Evolutionary conservation across 2,797 vertebrate species (phyloP).

Genomic region (Echiichthys vipera): DNA sequence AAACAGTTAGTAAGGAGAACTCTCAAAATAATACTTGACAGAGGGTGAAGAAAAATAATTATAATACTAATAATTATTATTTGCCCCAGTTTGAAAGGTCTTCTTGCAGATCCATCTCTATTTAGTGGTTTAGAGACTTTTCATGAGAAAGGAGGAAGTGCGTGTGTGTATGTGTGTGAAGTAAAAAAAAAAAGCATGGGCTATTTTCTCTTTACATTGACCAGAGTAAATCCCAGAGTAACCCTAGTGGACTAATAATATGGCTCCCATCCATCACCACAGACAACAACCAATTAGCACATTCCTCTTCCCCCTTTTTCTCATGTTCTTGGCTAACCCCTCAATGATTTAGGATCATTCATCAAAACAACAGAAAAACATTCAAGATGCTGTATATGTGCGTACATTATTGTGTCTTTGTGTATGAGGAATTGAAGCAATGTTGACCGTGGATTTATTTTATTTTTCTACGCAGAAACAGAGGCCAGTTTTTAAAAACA

Average conservation of each 20-base stretch:
- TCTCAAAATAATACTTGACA: not conserved
- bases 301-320: conserved; percentile 73
- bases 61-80: no score
- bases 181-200: conserved; percentile 11
- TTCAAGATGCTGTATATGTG: conserved; percentile 17
- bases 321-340: conserved; percentile 75
- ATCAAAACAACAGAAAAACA: conserved; percentile 60
- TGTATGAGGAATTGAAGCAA: conserved; percentile 35
- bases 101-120: conserved; percentile 8
- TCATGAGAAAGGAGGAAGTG: conserved; percentile 11
- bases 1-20: not conserved
- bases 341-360: conserved; percentile 56
- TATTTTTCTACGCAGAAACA: conserved; percentile 20
- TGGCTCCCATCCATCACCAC: conserved; percentile 79
- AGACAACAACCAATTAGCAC: conserved; percentile 84
- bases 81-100: not conserved
- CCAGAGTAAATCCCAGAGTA: conserved; percentile 67
- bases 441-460: conserved; percentile 41
- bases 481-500: not conserved
- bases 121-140: conserved; percentile 33
- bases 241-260: conserved; percentile 77
- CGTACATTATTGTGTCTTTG: not conserved
- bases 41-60: not conserved
- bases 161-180: not conserved
- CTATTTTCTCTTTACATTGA: conserved; percentile 56